Evolutionary conservation across 1,140 invertebrate genomes (phyloP), one percentile per base, ranked within the genome.

Genomic region (Sycophila sp.): DNA sequence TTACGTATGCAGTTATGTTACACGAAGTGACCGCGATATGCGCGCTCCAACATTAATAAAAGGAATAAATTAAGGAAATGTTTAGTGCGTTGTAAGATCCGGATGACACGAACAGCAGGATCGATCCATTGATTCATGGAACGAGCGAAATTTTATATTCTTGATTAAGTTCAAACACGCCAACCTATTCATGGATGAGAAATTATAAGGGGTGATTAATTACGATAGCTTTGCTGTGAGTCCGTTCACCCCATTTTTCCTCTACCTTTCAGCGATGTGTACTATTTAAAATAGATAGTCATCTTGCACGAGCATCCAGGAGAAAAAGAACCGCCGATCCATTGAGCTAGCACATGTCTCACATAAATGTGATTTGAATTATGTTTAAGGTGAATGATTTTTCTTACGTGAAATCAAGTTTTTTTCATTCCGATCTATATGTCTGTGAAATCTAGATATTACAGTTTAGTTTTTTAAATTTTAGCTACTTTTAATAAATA

Each of bases 261-360:
- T 17, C 22, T 34, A 15, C 11, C 30, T 2, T 59, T 38, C 22
- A 15, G 38, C 38, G 26, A 13, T 55, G 19, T 38, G 34, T 36
- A 17, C n/a, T 64, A 38, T 64, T 64, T 64, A 64, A 64, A 51
- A 64, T 51, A 38, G 30, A 64, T 64, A 51, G 30, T 26, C 17
- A 64, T 64, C 62, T 64, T 51, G 11, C 26, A 51, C 1, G 22
- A 38, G 30, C 2, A 17, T n/a, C n/a, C n/a, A n/a, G n/a, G n/a
- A n/a, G n/a, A n/a, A n/a, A n/a, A n/a, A n/a, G n/a, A n/a, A n/a
- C n/a, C n/a, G n/a, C n/a, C n/a, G n/a, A n/a, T n/a, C n/a, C n/a
- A n/a, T n/a, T n/a, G n/a, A n/a, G n/a, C n/a, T n/a, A n/a, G n/a
- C n/a, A n/a, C n/a, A n/a, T n/a, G n/a, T n/a, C n/a, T n/a, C n/a